Percentiles rank a stretch among this genome's conserved stretches.
These are phyloP conservation scores for Drosophila limbata DNA, from an alignment of 2,888 invertebrate species.

Conservation along the genomic window DNA sequence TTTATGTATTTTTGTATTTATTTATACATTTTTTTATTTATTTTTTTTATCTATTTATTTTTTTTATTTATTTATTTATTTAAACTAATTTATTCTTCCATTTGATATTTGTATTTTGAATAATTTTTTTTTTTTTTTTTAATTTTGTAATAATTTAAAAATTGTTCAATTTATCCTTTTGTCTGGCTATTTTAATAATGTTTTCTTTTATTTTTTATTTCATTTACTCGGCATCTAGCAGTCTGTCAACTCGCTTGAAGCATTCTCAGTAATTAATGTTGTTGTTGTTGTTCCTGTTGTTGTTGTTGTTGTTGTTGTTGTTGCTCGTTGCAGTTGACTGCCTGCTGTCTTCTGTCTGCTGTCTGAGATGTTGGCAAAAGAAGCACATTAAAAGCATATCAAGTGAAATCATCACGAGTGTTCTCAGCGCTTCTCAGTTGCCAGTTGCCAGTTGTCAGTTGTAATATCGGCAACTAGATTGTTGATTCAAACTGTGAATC, in stretches of 20 bases:
- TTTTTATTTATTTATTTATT: too few species aligned
- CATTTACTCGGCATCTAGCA: background rate
- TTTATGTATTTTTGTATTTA: too few species aligned
- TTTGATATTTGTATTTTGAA: too few species aligned
- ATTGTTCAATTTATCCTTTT: too few species aligned
- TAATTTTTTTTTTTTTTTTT: too few species aligned
- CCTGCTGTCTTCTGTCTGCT: conserved; percentile 29
- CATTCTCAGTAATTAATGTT: background rate
- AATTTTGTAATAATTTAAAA: too few species aligned
- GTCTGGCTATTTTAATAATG: too few species aligned
- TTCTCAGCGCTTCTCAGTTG: conserved; percentile 65
- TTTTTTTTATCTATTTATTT: too few species aligned
- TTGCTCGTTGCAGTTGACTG: conserved; percentile 74
- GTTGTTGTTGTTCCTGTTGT: background rate
- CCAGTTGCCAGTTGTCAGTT: conserved; percentile 16
- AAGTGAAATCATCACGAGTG: conserved; percentile 70
- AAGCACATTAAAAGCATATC: conserved; percentile 79
- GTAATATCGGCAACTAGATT: conserved; percentile 10
- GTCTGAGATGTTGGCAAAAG: conserved; percentile 61
- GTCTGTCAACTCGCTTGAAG: background rate
- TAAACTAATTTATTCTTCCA: too few species aligned
- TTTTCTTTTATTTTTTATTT: background rate
- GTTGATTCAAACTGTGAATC: background rate
- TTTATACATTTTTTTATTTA: too few species aligned
- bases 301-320: conserved; percentile 6